phyloP scores from a whole-genome alignment of 2,797 vertebrate species.

The Glossophaga mutica region DNA sequence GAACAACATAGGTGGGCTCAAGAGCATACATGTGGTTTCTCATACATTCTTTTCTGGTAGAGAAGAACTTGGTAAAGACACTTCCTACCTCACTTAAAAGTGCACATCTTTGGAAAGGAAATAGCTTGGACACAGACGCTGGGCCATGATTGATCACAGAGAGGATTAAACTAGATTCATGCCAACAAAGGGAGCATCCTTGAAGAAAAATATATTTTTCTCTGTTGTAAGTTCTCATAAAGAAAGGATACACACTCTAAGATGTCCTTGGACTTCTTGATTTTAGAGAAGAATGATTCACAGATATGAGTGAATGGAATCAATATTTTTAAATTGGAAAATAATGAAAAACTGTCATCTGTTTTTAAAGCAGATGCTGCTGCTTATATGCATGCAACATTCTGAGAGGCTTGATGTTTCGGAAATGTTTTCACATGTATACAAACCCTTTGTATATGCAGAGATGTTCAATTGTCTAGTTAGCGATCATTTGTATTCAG shows the following conservation, averaged over 20 bases:
- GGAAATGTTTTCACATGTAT: not conserved
- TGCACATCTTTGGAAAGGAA: not conserved
- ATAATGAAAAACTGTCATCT: not conserved
- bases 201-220: not conserved
- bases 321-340: not conserved
- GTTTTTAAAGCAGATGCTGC: not conserved
- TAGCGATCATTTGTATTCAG: slow-evolving; percentile 30
- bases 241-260: not conserved
- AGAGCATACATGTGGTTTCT: not conserved
- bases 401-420: not conserved
- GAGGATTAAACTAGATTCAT: not conserved
- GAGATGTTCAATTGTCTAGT: not conserved
- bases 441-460: not conserved
- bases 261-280: not conserved
- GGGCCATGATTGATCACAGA: not conserved
- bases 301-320: not conserved
- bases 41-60: not conserved
- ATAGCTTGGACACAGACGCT: not conserved
- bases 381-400: not conserved
- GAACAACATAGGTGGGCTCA: not conserved
- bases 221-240: not conserved
- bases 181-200: not conserved
- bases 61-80: not conserved
- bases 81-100: not conserved
- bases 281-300: not conserved